Evolutionary conservation across 2,888 invertebrate species (phyloP).

Genomic region (Erebia ligea): DNA sequence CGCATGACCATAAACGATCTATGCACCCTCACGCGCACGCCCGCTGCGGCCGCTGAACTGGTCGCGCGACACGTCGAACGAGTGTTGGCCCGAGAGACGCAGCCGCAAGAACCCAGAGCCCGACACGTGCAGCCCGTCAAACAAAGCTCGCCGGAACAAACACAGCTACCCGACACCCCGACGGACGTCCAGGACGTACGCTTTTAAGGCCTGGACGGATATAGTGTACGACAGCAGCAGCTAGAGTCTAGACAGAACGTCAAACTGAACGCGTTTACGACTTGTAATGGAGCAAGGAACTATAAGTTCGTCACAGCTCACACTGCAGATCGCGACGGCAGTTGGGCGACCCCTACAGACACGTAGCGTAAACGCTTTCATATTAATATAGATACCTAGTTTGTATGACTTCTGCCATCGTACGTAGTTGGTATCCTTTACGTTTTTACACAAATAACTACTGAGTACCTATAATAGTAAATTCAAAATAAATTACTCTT

Average conservation of each 20-base stretch:
- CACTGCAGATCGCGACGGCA: neutral
- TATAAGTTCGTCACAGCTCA: neutral
- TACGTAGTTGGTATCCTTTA: neutral
- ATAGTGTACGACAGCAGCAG: neutral
- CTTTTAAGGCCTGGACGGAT: slow-evolving; percentile 62
- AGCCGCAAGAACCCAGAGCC: slow-evolving; percentile 72
- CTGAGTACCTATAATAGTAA: neutral
- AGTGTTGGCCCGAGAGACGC: slow-evolving; percentile 82
- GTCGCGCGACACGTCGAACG: slow-evolving; percentile 83
- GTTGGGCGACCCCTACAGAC: neutral
- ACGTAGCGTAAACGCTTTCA: neutral
- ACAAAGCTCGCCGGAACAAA: slow-evolving; percentile 62
- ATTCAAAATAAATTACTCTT: slow-evolving; percentile 19
- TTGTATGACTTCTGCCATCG: neutral
- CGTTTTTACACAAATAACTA: neutral
- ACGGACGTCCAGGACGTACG: slow-evolving; percentile 86
- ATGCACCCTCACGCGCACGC: slow-evolving; percentile 75
- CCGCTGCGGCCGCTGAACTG: slow-evolving; percentile 78
- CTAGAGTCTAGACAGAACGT: neutral
- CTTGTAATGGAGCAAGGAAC: neutral
- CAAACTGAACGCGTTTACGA: neutral
- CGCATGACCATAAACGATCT: slow-evolving; percentile 72
- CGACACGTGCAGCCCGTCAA: slow-evolving; percentile 61
- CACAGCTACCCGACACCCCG: slow-evolving; percentile 82
- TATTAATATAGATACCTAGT: too few species aligned